Base-by-base conservation (phyloP, 2,113 vertebrate species). In the Alosa alosa region DNA sequence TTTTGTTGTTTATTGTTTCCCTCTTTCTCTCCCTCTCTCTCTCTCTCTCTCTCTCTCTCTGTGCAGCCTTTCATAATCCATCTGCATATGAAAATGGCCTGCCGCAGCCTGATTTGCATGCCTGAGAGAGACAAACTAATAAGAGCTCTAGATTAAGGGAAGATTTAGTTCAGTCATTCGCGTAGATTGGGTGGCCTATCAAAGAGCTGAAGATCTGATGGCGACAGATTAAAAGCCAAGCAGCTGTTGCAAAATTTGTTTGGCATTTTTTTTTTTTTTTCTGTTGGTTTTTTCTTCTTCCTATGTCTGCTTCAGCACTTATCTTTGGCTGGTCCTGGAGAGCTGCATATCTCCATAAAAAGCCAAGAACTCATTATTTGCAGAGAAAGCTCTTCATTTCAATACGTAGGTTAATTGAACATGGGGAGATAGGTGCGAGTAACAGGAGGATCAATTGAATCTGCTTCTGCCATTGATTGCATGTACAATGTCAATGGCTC, bases 161-260 rank as follows among this genome's bases (percentile, higher is more conserved):
- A 96, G 95, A 96, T 96, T 96, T 97, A 97, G 96, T 95, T 96
- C 96, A 97, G 96, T 95, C 95, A 93, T 94, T 97, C 95, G 94
- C 96, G 95, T 94, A 95, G 95, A 96, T 95, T 95, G 94, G 91
- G 92, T 92, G 93, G 94, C 94, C 94, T 94, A 96, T 97, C 95
- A 96, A 96, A 96, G 95, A 94, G 90, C 93, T 94, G 94, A 94
- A 96, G 95, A 96, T 97, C 96, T 96, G 95, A 96, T 92, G 93
- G 94, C 93, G 92, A 72, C 93, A 96, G 96, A 97, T 97, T 97
- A 96, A 97, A 96, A 95, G 93, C 92, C 91, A 95, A 96, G 96
- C 96, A 97, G 96, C 96, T 98, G 97, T 95, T 96, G 92, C 94
- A 92, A 91, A 93, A 95, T 95, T 94, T 93, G 92, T 94, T 94